A percentile compares a stretch with the other conserved stretches of the same genome.
These are phyloP conservation scores for Cyrtodaria siliqua DNA, from an alignment of 2,888 invertebrate genomes.

Conservation along the genomic window DNA sequence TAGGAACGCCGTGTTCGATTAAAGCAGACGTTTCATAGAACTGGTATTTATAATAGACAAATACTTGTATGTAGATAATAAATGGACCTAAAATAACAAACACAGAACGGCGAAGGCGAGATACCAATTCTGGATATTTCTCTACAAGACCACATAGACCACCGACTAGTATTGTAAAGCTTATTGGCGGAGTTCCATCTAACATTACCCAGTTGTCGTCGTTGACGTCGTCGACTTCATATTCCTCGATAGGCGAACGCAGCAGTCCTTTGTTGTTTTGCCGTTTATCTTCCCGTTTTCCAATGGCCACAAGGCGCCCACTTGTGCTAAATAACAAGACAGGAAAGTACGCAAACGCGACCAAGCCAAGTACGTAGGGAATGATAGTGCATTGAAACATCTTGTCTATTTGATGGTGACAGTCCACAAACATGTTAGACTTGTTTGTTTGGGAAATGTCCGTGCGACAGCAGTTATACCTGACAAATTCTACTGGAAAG, in stretches of 20 bases:
- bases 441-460: constrained; percentile 1
- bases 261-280: too few species aligned
- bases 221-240: too few species aligned
- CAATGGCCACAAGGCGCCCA: neutral
- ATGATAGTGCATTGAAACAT: constrained; percentile 38
- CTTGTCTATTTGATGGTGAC: constrained; percentile 16
- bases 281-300: neutral
- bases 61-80: constrained; percentile 34
- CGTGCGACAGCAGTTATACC: constrained; percentile 48
- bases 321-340: constrained; percentile 21
- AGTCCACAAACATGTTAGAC: constrained; percentile 10
- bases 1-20: constrained; percentile 35
- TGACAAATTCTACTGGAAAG: constrained; percentile 32
- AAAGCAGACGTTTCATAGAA: constrained; percentile 24
- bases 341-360: constrained; percentile 46
- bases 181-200: constrained; percentile 34
- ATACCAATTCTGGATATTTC: constrained; percentile 22
- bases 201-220: constrained; percentile 28
- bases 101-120: constrained; percentile 29
- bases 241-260: too few species aligned
- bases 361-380: constrained; percentile 36
- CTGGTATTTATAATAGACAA: constrained; percentile 28
- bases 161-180: constrained; percentile 18
- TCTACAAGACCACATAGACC: constrained; percentile 36
- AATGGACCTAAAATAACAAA: constrained; percentile 25